Conservation (phyloP, 2,888 invertebrate genomes). For the Nomada hirtipes region DNA sequence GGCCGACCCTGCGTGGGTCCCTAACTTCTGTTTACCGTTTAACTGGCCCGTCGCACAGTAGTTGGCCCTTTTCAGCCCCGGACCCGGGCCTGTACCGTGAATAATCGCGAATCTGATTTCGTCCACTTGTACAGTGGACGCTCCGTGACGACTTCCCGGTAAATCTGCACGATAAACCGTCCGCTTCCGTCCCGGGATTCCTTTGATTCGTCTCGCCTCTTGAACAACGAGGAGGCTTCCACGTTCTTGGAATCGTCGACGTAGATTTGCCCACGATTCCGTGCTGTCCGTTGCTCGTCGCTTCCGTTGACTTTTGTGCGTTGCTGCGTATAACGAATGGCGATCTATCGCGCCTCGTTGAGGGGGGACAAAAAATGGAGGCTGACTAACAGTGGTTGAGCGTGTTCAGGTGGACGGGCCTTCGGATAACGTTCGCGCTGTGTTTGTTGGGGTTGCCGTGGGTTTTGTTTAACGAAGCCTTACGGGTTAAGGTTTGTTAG, state of each 20-base stretch:
- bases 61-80: constrained; percentile 63
- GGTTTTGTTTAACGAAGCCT: neutral
- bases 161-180: constrained; percentile 38
- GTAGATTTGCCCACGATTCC: neutral
- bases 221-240: neutral
- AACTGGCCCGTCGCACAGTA: constrained; percentile 65
- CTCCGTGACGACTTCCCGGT: constrained; percentile 53
- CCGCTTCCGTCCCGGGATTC: constrained; percentile 34
- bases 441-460: constrained; percentile 2
- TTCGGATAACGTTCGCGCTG: neutral
- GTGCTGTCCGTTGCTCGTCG: neutral
- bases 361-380: too few relatives aligned
- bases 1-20: constrained; percentile 52
- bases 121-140: constrained; percentile 27
- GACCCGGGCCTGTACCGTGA: constrained; percentile 48
- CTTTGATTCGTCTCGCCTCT: constrained; percentile 54
- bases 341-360: neutral
- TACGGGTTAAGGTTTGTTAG: too few relatives aligned
- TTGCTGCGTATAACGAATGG: neutral
- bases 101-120: constrained; percentile 69
- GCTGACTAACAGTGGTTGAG: neutral
- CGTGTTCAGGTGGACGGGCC: constrained; percentile 6
- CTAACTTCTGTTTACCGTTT: constrained; percentile 55
- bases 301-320: neutral
- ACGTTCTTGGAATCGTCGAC: neutral